These are phyloP conservation scores for Drosophila macrothrix DNA, from an alignment of 2,888 invertebrate genomes.

Conservation along the genomic window DNA sequence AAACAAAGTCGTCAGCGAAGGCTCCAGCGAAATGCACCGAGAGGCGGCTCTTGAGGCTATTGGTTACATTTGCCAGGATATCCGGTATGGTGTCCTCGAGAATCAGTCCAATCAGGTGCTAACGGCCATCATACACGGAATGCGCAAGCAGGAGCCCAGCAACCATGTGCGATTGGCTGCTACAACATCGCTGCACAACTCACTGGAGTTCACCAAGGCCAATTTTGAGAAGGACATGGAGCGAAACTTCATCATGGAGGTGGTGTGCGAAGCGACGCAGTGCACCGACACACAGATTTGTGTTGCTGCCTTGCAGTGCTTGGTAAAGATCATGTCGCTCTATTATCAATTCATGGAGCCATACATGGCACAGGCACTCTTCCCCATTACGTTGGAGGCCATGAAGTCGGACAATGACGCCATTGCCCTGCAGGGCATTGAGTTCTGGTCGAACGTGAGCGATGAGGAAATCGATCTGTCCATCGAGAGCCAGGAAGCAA, in stretches of 20 bases:
- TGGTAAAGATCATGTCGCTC: constrained; percentile 98
- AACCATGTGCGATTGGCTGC: constrained; percentile 98
- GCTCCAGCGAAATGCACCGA: constrained; percentile 96
- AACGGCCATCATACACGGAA: constrained; percentile 99
- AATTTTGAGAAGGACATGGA: constrained; percentile 99
- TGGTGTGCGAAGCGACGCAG: constrained; percentile 99
- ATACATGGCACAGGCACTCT: constrained; percentile 99
- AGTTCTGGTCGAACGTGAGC: constrained; percentile 99
- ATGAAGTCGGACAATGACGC: constrained; percentile 99
- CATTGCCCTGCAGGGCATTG: constrained; percentile 98
- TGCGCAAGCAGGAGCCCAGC: constrained; percentile 97
- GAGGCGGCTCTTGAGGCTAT: constrained; percentile 99
- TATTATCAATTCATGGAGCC: constrained; percentile 99
- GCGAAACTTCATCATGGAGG: constrained; percentile 99
- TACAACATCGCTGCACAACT: constrained; percentile 97
- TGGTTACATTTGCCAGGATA: constrained; percentile 96
- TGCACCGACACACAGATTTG: constrained; percentile 95
- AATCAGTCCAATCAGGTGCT: constrained; percentile 97
- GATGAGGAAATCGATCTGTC: constrained; percentile 99
- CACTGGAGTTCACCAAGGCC: constrained; percentile 98
- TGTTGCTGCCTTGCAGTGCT: constrained; percentile 98
- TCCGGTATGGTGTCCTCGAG: constrained; percentile 96
- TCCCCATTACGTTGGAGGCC: constrained; percentile 98
- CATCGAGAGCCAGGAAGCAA: constrained; percentile 97
- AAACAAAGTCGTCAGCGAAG: constrained; percentile 94